These are phyloP conservation scores for Mirza zaza DNA, from an alignment of 2,113 vertebrate species.

Conservation along the genomic window DNA sequence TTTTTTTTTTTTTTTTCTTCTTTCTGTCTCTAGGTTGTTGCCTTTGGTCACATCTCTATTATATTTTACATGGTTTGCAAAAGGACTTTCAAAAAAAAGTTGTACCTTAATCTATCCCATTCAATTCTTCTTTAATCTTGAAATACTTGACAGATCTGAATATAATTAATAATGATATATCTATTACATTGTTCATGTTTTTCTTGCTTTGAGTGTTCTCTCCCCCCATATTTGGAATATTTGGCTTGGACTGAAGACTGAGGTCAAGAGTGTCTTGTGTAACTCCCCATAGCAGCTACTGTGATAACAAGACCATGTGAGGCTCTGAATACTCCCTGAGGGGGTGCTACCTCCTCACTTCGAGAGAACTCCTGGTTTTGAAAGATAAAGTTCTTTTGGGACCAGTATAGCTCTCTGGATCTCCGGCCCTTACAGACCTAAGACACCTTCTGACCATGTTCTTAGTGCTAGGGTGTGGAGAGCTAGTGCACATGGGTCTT, in stretches of 20 bases:
- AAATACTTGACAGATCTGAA: neutral
- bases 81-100: neutral
- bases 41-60: neutral
- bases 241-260: neutral
- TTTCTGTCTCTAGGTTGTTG: neutral
- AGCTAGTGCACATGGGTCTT: too few relatives aligned
- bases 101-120: neutral
- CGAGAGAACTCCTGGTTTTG: neutral
- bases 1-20: neutral
- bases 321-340: neutral
- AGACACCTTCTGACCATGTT: neutral
- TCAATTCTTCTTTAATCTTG: neutral
- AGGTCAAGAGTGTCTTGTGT: neutral
- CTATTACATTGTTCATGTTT: neutral
- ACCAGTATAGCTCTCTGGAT: neutral
- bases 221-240: neutral
- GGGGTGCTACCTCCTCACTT: neutral
- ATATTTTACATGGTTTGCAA: neutral
- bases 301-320: neutral
- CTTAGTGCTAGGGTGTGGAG: neutral
- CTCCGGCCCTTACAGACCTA: neutral
- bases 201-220: neutral
- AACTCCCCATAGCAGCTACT: neutral
- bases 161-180: neutral
- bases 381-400: neutral